phyloP scores from a whole-genome alignment of 2,113 vertebrate genomes.

The Eleginops maclovinus region DNA sequence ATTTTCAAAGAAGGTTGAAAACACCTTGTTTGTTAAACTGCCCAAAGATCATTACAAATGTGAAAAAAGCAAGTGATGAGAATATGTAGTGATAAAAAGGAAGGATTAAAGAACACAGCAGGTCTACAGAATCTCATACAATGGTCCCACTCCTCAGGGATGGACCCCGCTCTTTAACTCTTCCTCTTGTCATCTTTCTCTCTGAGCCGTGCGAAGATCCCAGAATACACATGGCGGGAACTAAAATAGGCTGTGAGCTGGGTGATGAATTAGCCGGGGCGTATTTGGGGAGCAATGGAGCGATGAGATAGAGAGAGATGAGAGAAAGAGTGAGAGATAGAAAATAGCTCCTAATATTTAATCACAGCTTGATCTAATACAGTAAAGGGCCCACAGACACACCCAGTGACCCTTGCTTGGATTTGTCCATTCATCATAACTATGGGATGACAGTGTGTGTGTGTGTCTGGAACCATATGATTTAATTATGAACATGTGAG shows the following conservation, averaged over 20 bases:
- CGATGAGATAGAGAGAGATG: slow-evolving; percentile 22
- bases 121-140: slow-evolving; percentile 21
- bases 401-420: slow-evolving; percentile 42
- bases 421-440: slow-evolving; percentile 57
- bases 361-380: slow-evolving; percentile 62
- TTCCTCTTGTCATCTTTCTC: slow-evolving; percentile 50
- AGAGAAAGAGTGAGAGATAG: slow-evolving; percentile 24
- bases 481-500: slow-evolving; percentile 40
- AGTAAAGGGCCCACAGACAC: slow-evolving; percentile 49
- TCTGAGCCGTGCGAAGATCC: slow-evolving; percentile 51
- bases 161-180: slow-evolving; percentile 35
- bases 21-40: too few species aligned
- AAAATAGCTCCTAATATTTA: slow-evolving; percentile 65
- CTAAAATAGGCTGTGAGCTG: slow-evolving; percentile 64
- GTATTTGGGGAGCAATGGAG: slow-evolving; percentile 55
- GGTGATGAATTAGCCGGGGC: slow-evolving; percentile 70
- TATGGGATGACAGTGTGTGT: neutral
- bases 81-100: slow-evolving; percentile 1
- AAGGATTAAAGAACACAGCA: slow-evolving; percentile 16
- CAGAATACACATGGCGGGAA: slow-evolving; percentile 65
- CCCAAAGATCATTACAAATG: neutral
- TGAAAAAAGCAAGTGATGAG: slow-evolving; percentile 1
- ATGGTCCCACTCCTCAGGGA: slow-evolving; percentile 35
- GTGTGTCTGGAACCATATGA: slow-evolving; percentile 22
- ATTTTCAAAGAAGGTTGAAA: too few species aligned